Percentiles rank a stretch among this genome's conserved stretches.
phyloP scores from a whole-genome alignment of 64 coral and sea anemone species.

The Stylophora pistillata region DNA sequence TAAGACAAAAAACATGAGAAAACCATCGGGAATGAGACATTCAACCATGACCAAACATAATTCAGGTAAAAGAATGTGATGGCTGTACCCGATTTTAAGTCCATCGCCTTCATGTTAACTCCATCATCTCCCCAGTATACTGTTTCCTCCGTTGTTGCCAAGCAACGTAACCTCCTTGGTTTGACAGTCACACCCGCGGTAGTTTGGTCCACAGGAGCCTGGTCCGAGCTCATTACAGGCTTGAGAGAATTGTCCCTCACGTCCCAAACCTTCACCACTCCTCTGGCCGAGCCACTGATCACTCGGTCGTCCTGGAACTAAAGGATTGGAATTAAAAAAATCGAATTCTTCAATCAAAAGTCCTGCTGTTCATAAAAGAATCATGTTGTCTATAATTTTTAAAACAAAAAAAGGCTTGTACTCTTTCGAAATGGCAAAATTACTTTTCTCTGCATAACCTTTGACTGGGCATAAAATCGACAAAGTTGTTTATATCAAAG shows the following conservation, averaged over 20 bases:
- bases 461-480: too few relatives aligned
- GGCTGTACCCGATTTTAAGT: constrained; percentile 70
- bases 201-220: constrained; percentile 3
- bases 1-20: not conserved
- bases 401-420: too few relatives aligned
- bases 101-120: constrained; percentile 87
- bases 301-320: constrained; percentile 81
- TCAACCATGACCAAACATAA: not conserved
- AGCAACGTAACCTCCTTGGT: constrained; percentile 73
- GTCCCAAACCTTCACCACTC: constrained; percentile 97
- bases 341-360: not conserved
- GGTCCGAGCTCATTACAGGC: constrained; percentile 73
- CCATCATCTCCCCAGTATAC: constrained; percentile 99
- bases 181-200: constrained; percentile 36
- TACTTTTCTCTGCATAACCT: too few relatives aligned
- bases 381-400: too few relatives aligned
- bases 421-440: too few relatives aligned
- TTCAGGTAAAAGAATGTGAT: not conserved
- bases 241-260: constrained; percentile 73
- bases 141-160: constrained; percentile 77
- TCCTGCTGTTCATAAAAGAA: too few relatives aligned
- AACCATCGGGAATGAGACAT: not conserved
- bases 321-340: not conserved
- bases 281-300: constrained; percentile 81
- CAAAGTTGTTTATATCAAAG: too few relatives aligned